Conservation (phyloP, 2,888 invertebrate species). For the Notodonta dromedarius region DNA sequence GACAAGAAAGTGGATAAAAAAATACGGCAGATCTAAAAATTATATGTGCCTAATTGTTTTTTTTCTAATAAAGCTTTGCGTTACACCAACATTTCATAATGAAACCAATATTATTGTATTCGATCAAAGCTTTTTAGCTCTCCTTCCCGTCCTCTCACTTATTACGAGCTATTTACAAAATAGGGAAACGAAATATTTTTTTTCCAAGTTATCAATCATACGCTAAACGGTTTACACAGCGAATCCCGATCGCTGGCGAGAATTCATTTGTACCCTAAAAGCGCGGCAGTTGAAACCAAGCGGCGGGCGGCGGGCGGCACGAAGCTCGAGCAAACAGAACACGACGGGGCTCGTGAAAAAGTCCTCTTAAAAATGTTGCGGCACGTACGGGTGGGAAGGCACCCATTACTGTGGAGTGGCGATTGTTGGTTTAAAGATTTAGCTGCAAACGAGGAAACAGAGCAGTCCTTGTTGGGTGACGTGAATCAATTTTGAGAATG, state of each 20-base stretch:
- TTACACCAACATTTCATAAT: too few species aligned
- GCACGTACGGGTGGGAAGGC: constrained; percentile 79
- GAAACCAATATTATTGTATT: too few species aligned
- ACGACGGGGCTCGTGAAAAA: constrained; percentile 76
- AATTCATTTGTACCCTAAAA: constrained; percentile 78
- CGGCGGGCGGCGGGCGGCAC: constrained; percentile 3
- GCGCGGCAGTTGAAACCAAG: constrained; percentile 61
- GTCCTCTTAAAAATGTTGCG: constrained; percentile 84
- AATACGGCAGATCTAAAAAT: too few species aligned
- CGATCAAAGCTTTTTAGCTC: background rate
- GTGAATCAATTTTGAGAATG: constrained; percentile 7
- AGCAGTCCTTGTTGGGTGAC: constrained; percentile 11
- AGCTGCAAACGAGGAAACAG: constrained; percentile 61
- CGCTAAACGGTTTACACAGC: constrained; percentile 69
- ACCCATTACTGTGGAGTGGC: constrained; percentile 82
- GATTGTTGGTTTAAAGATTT: constrained; percentile 82
- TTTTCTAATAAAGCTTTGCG: too few species aligned
- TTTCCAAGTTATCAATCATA: constrained; percentile 45
- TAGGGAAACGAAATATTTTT: background rate
- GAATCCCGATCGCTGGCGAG: constrained; percentile 71
- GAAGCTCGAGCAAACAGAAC: constrained; percentile 61
- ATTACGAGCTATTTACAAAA: background rate
- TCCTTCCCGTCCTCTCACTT: background rate
- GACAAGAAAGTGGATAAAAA: background rate
- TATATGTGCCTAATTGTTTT: background rate